Percentiles rank a stretch among this genome's conserved stretches.
Evolutionary conservation across 1,140 invertebrate species (phyloP).

Genomic region (Bursaphelenchus mucronatus): DNA sequence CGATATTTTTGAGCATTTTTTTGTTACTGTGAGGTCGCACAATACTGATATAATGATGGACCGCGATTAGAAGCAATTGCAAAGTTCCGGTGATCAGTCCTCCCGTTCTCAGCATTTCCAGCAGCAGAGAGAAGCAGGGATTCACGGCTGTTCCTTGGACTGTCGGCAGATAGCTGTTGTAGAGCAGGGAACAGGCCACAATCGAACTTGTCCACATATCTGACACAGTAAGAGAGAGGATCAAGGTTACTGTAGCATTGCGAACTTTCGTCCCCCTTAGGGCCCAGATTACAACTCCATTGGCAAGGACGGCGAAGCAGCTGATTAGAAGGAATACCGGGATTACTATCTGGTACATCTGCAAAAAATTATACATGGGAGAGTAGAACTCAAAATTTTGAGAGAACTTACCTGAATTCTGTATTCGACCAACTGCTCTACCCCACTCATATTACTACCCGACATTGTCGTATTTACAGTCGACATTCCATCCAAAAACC

Average conservation of each 20-base stretch:
- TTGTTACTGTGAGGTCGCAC: slow-evolving; percentile 32
- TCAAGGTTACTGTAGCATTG: slow-evolving; percentile 46
- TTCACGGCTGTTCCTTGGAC: slow-evolving; percentile 41
- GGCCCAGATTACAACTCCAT: slow-evolving; percentile 42
- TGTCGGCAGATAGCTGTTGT: slow-evolving; percentile 48
- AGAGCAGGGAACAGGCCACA: slow-evolving; percentile 45
- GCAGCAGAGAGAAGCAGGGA: slow-evolving; percentile 43
- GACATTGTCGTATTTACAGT: too few relatives aligned
- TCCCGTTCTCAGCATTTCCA: slow-evolving; percentile 48
- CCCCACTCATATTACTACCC: too few relatives aligned
- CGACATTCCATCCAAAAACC: too few relatives aligned
- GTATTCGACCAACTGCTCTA: too few relatives aligned
- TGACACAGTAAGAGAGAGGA: slow-evolving; percentile 41
- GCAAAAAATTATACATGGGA: neutral
- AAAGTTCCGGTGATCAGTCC: slow-evolving; percentile 42
- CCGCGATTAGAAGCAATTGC: slow-evolving; percentile 46
- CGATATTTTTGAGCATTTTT: slow-evolving; percentile 13
- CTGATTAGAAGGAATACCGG: slow-evolving; percentile 41
- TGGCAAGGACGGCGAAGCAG: slow-evolving; percentile 41
- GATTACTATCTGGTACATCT: slow-evolving; percentile 54
- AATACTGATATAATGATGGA: slow-evolving; percentile 48
- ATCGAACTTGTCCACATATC: slow-evolving; percentile 49
- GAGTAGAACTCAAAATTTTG: too few relatives aligned
- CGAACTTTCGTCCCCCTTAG: slow-evolving; percentile 40
- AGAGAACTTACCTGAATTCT: too few relatives aligned